Conservation (phyloP, 2,888 invertebrate species). For the Callimorpha dominula region DNA sequence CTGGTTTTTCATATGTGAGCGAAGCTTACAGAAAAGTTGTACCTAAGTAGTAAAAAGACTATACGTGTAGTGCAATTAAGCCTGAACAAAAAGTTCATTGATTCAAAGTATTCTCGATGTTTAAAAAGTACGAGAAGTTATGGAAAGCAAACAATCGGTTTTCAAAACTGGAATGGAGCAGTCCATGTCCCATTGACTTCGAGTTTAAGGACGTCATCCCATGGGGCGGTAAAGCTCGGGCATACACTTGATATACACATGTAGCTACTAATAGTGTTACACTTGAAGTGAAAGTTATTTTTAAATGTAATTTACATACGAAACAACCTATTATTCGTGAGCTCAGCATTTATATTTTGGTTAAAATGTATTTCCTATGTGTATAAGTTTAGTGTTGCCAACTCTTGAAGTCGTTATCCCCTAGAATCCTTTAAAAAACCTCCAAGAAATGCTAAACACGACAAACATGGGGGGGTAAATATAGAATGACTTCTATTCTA, state of each 20-base stretch:
- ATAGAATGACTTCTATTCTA: no score
- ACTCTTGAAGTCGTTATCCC: neutral
- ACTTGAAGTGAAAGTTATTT: neutral
- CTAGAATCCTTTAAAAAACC: neutral
- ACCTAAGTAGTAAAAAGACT: no score
- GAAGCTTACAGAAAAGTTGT: no score
- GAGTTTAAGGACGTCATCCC: slow-evolving; percentile 13
- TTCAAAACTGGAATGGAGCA: slow-evolving; percentile 17
- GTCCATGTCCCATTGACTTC: slow-evolving; percentile 27
- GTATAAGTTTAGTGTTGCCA: neutral
- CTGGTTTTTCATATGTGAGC: no score
- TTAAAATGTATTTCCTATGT: neutral
- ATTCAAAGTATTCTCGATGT: slow-evolving; percentile 6
- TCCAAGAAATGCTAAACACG: no score
- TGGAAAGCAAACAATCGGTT: slow-evolving; percentile 28
- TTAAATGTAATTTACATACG: no score
- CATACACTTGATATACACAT: neutral
- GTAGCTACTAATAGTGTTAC: neutral
- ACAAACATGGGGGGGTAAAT: neutral
- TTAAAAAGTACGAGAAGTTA: slow-evolving; percentile 13
- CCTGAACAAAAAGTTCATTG: slow-evolving; percentile 7
- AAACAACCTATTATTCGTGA: no score
- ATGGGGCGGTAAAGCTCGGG: neutral
- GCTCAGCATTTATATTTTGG: neutral
- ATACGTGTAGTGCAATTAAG: neutral